phyloP scores from a whole-genome alignment of 1,140 invertebrate species.

The Drosophila melanogaster region Release_6_plus_ISO1_MT NT_033779.5:8253001-8253500 shows the following conservation, averaged over 20 bases:
- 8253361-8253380: not conserved
- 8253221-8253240: conserved; percentile 16
- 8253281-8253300: conserved; percentile 43
- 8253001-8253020: conserved; percentile 45
- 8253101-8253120: conserved; percentile 65
- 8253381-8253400: not conserved
- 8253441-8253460: too few relatives aligned
- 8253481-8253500: too few relatives aligned
- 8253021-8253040: conserved; percentile 55
- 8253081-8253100: conserved; percentile 70
- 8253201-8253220: conserved; percentile 39
- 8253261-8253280: conserved; percentile 19
- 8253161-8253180: not conserved
- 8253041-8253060: conserved; percentile 27
- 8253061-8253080: conserved; percentile 67
- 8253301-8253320: conserved; percentile 58
- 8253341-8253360: conserved; percentile 15
- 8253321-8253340: conserved; percentile 74
- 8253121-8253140: conserved; percentile 45
- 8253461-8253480: too few relatives aligned
- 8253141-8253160: conserved; percentile 3
- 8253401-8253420: not conserved
- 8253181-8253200: conserved; percentile 9
- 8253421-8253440: too few relatives aligned
- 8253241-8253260: conserved; percentile 25